Evolutionary conservation across 2,113 vertebrate species (phyloP).

Genomic region (Paramormyrops kingsleyae): DNA sequence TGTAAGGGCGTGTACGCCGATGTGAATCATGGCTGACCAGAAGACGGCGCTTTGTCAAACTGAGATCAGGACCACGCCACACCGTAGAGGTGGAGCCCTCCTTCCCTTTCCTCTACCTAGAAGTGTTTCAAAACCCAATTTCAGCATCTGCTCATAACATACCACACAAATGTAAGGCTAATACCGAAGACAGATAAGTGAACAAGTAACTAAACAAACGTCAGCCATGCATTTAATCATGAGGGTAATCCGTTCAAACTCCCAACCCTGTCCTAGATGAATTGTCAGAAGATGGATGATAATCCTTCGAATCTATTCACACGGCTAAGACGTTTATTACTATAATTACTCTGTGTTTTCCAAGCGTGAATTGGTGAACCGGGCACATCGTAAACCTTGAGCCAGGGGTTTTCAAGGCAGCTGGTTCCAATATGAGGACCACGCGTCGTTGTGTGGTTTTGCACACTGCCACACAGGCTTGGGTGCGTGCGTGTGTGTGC

Average conservation of each 20-base stretch:
- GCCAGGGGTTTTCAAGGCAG: not conserved
- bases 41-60: not conserved
- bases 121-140: not conserved
- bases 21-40: not conserved
- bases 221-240: not conserved
- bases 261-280: not conserved
- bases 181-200: not conserved
- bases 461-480: not conserved
- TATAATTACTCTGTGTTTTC: not conserved
- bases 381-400: not conserved
- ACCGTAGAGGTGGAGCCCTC: not conserved
- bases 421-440: not conserved
- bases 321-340: not conserved
- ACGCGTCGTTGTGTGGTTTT: not conserved
- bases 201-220: not conserved
- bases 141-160: not conserved
- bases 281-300: not conserved
- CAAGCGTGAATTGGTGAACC: not conserved
- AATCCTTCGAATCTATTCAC: not conserved
- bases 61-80: not conserved
- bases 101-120: not conserved
- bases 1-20: not conserved
- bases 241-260: not conserved
- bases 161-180: not conserved
- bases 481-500: not conserved